Evolutionary conservation across 2,797 vertebrate species (phyloP).

Genomic region (Sphenodon punctatus): DNA sequence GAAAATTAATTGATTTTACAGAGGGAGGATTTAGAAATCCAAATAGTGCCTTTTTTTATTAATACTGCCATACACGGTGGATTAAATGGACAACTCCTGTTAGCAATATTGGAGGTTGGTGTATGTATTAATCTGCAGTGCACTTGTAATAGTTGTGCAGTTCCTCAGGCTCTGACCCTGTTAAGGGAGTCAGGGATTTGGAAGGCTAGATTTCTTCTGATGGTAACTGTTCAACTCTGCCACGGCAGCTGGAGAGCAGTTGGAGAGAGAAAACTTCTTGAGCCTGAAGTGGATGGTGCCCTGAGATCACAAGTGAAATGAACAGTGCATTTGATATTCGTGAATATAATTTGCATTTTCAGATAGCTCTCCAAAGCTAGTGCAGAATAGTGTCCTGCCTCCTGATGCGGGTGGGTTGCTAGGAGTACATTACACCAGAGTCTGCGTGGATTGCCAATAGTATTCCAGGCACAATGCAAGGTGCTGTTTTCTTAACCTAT

Average conservation of each 20-base stretch:
- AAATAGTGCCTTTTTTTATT: background rate
- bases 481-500: too few species aligned
- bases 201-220: background rate
- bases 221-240: background rate
- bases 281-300: too few species aligned
- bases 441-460: too few species aligned
- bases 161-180: background rate
- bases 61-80: background rate
- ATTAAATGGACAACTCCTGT: background rate
- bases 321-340: too few species aligned
- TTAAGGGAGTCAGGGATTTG: background rate
- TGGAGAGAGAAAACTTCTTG: background rate
- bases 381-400: too few species aligned
- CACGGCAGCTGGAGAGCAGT: too few species aligned
- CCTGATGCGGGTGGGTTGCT: too few species aligned
- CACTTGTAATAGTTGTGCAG: background rate
- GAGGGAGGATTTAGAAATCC: background rate
- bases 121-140: background rate
- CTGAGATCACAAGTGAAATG: too few species aligned
- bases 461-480: too few species aligned
- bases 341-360: too few species aligned
- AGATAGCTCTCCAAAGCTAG: too few species aligned
- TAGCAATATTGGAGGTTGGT: background rate
- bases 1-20: conserved; percentile 4
- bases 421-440: too few species aligned